Conservation (phyloP, 2,797 vertebrate species). For the Coregonus ussuriensis region DNA sequence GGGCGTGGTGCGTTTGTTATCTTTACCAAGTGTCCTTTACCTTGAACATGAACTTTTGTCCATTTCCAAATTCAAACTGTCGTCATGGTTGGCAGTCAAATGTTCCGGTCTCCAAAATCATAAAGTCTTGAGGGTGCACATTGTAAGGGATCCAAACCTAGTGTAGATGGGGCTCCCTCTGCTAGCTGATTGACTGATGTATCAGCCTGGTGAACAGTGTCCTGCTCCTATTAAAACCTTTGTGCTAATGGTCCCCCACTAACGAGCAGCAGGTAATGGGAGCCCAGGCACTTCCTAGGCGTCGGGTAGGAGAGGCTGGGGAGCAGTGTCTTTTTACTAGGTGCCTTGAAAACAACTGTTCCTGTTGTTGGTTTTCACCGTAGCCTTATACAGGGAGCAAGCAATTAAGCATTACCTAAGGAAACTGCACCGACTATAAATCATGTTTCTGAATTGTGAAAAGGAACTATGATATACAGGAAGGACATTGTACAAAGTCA, state of each 20-base stretch:
- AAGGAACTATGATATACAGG: background rate
- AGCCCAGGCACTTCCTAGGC: background rate
- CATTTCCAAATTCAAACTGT: background rate
- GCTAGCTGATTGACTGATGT: background rate
- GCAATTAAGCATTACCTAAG: constrained; percentile 12
- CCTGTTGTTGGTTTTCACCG: background rate
- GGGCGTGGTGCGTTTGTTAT: background rate
- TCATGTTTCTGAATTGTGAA: constrained; percentile 15
- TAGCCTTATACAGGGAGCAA: constrained; percentile 1
- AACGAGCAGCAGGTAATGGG: constrained; percentile 25
- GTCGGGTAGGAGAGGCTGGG: background rate
- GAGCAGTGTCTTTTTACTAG: background rate
- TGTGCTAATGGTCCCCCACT: constrained; percentile 22
- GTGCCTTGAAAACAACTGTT: background rate
- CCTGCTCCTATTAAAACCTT: constrained; percentile 16
- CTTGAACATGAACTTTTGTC: background rate
- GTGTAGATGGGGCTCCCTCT: background rate
- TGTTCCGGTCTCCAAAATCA: background rate
- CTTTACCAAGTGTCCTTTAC: background rate
- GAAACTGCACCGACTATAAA: constrained; percentile 13
- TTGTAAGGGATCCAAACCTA: background rate
- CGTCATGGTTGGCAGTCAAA: background rate
- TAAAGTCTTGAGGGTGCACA: background rate
- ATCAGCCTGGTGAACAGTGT: background rate
- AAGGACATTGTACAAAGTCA: constrained; percentile 25